phyloP scores from a whole-genome alignment of 1,140 invertebrate genomes.

The Charaxes varanes region DNA sequence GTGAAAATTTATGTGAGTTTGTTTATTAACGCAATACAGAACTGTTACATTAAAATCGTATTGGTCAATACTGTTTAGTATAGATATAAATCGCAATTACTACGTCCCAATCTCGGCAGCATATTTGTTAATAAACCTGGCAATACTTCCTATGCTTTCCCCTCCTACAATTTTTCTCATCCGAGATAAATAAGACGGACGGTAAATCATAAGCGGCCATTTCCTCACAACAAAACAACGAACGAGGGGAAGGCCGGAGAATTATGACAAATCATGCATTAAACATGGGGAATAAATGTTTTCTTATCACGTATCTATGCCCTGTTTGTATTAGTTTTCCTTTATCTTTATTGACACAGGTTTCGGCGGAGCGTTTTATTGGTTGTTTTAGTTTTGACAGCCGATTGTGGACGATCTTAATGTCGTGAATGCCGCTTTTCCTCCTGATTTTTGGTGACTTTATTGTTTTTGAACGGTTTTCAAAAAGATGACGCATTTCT shows the following conservation, averaged over 20 bases:
- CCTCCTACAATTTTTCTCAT: constrained; percentile 49
- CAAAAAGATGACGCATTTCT: too few relatives aligned
- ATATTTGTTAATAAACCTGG: constrained; percentile 58
- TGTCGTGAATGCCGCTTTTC: constrained; percentile 13
- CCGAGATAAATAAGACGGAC: constrained; percentile 65
- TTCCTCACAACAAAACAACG: constrained; percentile 66
- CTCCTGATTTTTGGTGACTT: constrained; percentile 5
- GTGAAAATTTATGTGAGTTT: too few relatives aligned
- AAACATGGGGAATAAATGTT: constrained; percentile 74
- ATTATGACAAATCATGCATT: constrained; percentile 74
- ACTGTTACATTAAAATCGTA: too few relatives aligned
- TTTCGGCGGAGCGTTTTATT: constrained; percentile 61
- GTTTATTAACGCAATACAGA: too few relatives aligned
- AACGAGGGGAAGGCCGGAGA: constrained; percentile 57
- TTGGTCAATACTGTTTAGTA: too few relatives aligned
- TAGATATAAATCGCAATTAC: constrained; percentile 34
- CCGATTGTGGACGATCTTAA: constrained; percentile 22
- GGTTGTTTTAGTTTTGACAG: constrained; percentile 34
- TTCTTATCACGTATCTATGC: constrained; percentile 73
- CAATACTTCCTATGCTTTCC: constrained; percentile 44
- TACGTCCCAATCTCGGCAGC: constrained; percentile 37
- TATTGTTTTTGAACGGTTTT: too few relatives aligned
- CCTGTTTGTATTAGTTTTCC: constrained; percentile 72
- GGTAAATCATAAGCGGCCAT: constrained; percentile 66
- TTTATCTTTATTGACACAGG: constrained; percentile 73